Percentiles rank a stretch among this genome's conserved stretches.
phyloP scores from a whole-genome alignment of 2,888 invertebrate genomes.

The Hypsopygia costalis region DNA sequence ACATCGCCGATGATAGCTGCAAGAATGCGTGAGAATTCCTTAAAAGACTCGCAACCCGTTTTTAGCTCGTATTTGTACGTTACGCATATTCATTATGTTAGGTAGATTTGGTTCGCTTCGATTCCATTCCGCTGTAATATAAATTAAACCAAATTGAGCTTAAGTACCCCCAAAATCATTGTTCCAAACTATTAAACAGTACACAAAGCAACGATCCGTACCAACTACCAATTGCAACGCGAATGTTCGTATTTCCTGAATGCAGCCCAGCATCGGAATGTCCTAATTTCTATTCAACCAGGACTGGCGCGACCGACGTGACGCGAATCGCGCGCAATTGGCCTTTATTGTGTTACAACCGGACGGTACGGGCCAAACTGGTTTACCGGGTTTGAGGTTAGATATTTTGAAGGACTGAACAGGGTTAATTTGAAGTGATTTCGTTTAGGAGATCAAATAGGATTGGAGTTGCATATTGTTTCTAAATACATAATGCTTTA shows the following conservation, averaged over 20 bases:
- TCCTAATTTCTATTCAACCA: constrained; percentile 35
- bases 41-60: no score
- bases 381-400: not conserved
- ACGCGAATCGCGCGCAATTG: constrained; percentile 43
- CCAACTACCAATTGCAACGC: constrained; percentile 16
- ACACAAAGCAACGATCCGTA: not conserved
- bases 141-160: no score
- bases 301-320: constrained; percentile 37
- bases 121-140: no score
- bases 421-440: not conserved
- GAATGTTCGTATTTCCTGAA: constrained; percentile 12
- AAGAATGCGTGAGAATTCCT: no score
- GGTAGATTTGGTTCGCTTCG: no score
- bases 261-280: constrained; percentile 26
- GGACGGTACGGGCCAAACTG: constrained; percentile 8
- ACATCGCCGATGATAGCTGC: no score
- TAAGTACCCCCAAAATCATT: no score
- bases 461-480: no score
- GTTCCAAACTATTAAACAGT: not conserved
- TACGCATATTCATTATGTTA: no score
- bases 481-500: no score
- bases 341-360: constrained; percentile 49
- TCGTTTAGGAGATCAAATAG: no score
- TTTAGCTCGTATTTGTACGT: no score
- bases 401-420: not conserved